Evolutionary conservation across 2,888 invertebrate species (phyloP), one percentile per base, ranked within the genome.

Genomic region (Thymelicus sylvestris): DNA sequence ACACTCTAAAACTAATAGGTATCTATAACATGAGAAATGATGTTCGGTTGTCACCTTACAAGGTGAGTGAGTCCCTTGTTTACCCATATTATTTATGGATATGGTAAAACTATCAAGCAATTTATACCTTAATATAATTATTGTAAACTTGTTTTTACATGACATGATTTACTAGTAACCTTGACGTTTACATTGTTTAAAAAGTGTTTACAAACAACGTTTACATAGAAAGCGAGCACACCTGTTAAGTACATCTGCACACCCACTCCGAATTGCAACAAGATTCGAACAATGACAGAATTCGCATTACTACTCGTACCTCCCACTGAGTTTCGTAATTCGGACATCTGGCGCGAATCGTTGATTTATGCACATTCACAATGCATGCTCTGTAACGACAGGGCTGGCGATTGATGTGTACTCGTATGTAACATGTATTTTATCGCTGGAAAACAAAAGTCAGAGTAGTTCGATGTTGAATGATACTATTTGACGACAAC

Each of bases 301-400:
- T 71, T 70, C 74, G 62, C 62, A 67, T 75, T 71, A 82, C 80
- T 78, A 81, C n/a, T n/a, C n/a, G n/a, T n/a, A n/a, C 80, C 73
- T 73, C 65, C 74, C 61, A 74, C 73, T 74, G 70, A 67, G 77
- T 88, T 81, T 86, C 83, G 86, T 82, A 90, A 90, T 80, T 79
- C 78, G 78, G 82, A 87, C 87, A 88, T 86, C 86, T 89, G 88
- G 86, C 83, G 80, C 83, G 81, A 87, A 86, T 82, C 78, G 81
- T 67, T 85, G 83, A 87, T 87, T 77, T 86, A 86, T 87, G 86
- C 81, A 81, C 82, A 83, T 81, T 77, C 80, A 72, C 70, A 76
- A 78, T 78, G 79, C 79, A 78, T 77, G 73, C 67, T 74, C 24
- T 48, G 24, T 64, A 71, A 61, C 61, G 61, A 50, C 38, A 66